Evolutionary conservation across 2,797 vertebrate species (phyloP).

Genomic region (Capromys pilorides): DNA sequence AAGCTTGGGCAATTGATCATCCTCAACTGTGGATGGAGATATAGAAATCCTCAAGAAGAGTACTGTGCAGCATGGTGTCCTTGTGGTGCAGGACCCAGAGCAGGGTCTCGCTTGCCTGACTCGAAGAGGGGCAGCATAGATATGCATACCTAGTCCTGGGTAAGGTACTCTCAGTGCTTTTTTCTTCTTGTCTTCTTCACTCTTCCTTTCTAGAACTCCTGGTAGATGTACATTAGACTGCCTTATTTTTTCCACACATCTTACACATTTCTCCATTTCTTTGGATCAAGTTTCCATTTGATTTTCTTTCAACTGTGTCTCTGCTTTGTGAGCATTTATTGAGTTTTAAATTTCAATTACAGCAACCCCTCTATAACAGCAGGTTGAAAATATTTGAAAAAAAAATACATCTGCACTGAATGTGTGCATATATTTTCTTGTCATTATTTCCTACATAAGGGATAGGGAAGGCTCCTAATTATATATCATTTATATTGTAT

Average conservation of each 20-base stretch:
- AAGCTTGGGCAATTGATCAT: not conserved
- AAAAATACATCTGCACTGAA: not conserved
- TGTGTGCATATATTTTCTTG: not conserved
- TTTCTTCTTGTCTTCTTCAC: not conserved
- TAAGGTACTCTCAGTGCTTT: not conserved
- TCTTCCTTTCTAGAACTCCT: not conserved
- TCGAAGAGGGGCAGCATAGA: not conserved
- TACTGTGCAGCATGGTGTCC: not conserved
- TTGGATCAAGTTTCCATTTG: not conserved
- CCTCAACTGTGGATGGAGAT: not conserved
- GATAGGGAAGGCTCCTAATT: not conserved
- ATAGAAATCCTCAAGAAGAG: no score
- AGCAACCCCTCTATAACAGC: no score
- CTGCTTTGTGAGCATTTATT: not conserved
- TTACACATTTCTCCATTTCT: not conserved
- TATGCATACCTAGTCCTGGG: not conserved
- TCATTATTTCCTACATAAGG: no score
- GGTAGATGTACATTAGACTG: not conserved
- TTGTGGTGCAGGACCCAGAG: not conserved
- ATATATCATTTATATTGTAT: not conserved
- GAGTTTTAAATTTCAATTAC: not conserved
- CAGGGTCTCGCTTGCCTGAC: fast-evolving
- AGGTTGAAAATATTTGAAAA: not conserved
- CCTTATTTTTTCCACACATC: not conserved
- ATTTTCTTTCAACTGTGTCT: not conserved